Evolutionary conservation across 64 coral and sea anemone species (phyloP).

Genomic region (Hydrozoanthus tunicans): DNA sequence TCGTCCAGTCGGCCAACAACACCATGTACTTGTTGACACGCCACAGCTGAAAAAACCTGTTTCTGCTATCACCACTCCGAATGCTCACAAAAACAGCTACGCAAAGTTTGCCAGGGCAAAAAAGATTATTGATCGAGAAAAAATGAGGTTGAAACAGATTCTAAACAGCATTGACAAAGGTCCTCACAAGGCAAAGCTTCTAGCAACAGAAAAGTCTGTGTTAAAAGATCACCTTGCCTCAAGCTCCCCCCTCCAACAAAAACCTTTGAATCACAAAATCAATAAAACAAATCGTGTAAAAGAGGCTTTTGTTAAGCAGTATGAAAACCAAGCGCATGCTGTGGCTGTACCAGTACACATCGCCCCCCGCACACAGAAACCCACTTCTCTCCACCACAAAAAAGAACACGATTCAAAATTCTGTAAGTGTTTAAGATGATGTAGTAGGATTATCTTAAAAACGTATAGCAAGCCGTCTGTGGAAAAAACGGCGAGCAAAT

Average conservation of each 20-base stretch:
- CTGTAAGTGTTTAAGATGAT: conserved; percentile 12
- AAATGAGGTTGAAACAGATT: conserved; percentile 40
- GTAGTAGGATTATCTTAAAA: neutral
- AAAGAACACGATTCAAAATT: neutral
- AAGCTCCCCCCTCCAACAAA: neutral
- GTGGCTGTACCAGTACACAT: neutral
- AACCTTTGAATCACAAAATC: neutral
- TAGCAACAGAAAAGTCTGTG: neutral
- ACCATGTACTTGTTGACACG: neutral
- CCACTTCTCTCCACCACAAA: neutral
- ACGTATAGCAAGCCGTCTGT: no score
- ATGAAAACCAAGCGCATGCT: neutral
- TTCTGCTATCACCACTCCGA: neutral
- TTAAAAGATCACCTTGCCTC: conserved; percentile 11
- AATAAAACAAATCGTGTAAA: neutral
- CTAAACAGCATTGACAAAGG: conserved; percentile 8
- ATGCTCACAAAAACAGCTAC: neutral
- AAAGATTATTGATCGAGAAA: conserved; percentile 24
- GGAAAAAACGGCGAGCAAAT: no score
- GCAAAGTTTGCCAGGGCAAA: conserved; percentile 44
- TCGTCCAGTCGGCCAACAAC: neutral
- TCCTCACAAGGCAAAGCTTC: neutral
- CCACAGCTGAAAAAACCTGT: neutral
- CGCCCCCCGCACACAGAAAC: neutral
- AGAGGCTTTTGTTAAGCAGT: neutral